Percentiles rank a stretch among this genome's conserved stretches.
Conservation (phyloP, 2,797 vertebrate species). For the Syndactyla subalaris region DNA sequence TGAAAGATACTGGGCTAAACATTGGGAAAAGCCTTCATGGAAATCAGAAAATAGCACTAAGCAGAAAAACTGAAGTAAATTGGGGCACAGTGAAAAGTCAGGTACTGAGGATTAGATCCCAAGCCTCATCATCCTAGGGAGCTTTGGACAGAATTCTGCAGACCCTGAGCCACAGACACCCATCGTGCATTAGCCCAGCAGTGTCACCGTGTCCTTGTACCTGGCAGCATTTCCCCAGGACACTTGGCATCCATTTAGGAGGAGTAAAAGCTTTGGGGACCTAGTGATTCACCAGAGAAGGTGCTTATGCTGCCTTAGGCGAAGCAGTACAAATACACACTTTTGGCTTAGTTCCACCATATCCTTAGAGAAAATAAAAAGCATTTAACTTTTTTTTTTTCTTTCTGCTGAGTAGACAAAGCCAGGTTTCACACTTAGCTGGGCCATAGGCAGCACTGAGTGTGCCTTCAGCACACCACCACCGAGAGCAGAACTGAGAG, state of each 20-base stretch:
- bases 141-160: background rate
- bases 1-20: background rate
- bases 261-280: background rate
- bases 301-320: background rate
- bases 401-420: background rate
- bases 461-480: background rate
- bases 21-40: background rate
- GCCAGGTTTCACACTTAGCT: background rate
- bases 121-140: background rate
- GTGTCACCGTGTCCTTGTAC: background rate
- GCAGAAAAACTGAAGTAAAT: background rate
- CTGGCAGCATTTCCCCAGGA: background rate
- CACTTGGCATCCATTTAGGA: background rate
- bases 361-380: slow-evolving; percentile 3
- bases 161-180: background rate
- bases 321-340: background rate
- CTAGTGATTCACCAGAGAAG: background rate
- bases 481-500: background rate
- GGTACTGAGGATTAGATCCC: background rate
- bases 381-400: background rate
- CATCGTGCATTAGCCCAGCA: background rate
- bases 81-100: background rate
- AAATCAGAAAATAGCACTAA: background rate
- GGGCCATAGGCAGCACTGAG: background rate
- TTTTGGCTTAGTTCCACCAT: background rate